Percentiles rank a stretch among this genome's conserved stretches.
phyloP scores from a whole-genome alignment of 23 tunicate genomes.

The Halocynthia aurantium region DNA sequence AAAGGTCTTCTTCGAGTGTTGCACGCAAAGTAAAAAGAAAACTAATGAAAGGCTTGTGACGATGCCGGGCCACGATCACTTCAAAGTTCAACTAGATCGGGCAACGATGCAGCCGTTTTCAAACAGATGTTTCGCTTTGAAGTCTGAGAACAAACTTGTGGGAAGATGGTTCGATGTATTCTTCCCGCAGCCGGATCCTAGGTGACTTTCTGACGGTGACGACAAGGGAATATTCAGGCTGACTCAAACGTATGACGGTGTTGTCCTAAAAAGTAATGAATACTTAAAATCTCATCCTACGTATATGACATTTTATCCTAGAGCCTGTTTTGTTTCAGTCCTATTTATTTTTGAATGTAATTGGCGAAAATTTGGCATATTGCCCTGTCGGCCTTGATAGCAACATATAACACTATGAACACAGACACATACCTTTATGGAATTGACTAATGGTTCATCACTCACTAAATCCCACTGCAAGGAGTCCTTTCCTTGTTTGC shows the following conservation, averaged over 20 bases:
- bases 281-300: too few relatives aligned
- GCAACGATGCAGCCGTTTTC: constrained; percentile 1
- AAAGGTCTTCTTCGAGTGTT: too few relatives aligned
- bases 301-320: too few relatives aligned
- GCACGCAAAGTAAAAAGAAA: too few relatives aligned
- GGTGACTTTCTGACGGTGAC: constrained; percentile 74
- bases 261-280: constrained; percentile 50
- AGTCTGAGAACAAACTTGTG: constrained; percentile 79
- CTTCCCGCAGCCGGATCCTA: constrained; percentile 73
- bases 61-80: too few relatives aligned
- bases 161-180: constrained; percentile 65
- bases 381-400: too few relatives aligned
- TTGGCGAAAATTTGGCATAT: too few relatives aligned
- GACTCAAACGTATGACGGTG: constrained; percentile 76
- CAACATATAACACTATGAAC: too few relatives aligned
- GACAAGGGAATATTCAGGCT: constrained; percentile 67
- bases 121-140: constrained; percentile 92
- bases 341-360: too few relatives aligned
- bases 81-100: too few relatives aligned
- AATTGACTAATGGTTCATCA: constrained; percentile 91
- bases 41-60: too few relatives aligned
- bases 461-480: constrained; percentile 82
- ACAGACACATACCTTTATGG: constrained; percentile 52
- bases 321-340: too few relatives aligned
- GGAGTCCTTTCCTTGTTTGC: constrained; percentile 69